Base-by-base conservation (phyloP, 2,888 invertebrate species). In the Notodonta ziczac region DNA sequence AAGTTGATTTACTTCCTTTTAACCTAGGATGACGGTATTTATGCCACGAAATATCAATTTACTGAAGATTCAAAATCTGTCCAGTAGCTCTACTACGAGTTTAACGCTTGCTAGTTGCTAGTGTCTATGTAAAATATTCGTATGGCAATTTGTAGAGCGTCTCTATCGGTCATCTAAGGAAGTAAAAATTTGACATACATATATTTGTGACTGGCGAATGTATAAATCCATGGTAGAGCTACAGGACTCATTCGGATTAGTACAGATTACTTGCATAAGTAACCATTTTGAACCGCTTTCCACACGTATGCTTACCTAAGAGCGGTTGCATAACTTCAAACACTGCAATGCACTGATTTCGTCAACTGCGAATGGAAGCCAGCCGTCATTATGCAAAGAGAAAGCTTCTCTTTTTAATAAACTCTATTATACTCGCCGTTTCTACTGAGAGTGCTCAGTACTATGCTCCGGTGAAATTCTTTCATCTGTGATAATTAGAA, bases 281-380 rank as follows among this genome's bases (percentile, higher is more conserved):
- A 58, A 56, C 62, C 55, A 52, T 63, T 66, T 63, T 63, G 46
- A 54, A 57, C 67, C 74, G 77, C 77, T 81, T 78, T 81, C 80
- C 77, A 73, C 77, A 76, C 75, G 78, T 79, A 70, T 77, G 76
- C 81, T 86, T 86, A 79, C 83, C 63, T 81, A 88, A 87, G 68
- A 63, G 61, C 12, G 5, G 64, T 88, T 88, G 78, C 82, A 82
- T 83, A 87, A 88, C 69, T 60, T 72, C 75, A 82, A 83, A 85
- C 81, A 76, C 75, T 80, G 78, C 78, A 72, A 69, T 90, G 89
- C 85, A 90, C 90, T 88, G 88, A 88, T 90, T 90, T 90, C 90
- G 89, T 90, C 89, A 89, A 66, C 63, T 70, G 69, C 81, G 76
- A 82, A 80, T 82, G 79, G 78, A 83, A 80, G 80, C 78, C 80